These are phyloP conservation scores for Apamea anceps DNA, from an alignment of 2,888 invertebrate species.

Conservation along the genomic window DNA sequence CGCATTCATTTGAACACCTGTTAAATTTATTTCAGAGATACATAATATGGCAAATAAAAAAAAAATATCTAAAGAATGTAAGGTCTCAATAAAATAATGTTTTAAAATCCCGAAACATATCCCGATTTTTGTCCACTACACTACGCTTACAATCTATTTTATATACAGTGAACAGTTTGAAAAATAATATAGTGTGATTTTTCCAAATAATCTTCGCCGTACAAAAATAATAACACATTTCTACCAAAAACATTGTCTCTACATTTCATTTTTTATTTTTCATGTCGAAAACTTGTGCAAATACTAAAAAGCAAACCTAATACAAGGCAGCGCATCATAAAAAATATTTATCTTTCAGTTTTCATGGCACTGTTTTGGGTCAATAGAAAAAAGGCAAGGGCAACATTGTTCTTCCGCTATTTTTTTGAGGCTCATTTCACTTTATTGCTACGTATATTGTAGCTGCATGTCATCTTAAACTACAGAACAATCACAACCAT, in stretches of 20 bases:
- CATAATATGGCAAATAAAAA: not conserved
- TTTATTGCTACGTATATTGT: slow-evolving; percentile 21
- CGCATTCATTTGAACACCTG: not conserved
- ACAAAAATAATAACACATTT: not conserved
- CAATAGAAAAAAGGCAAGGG: slow-evolving; percentile 35
- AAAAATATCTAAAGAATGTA: not conserved
- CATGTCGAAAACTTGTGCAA: not conserved
- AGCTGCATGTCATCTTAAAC: slow-evolving; percentile 1
- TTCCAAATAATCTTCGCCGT: not conserved
- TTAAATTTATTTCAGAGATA: too few relatives aligned
- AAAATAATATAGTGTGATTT: not conserved
- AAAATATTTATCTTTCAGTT: slow-evolving; percentile 26
- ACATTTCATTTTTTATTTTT: not conserved
- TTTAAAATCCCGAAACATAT: not conserved
- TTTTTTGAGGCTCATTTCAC: slow-evolving; percentile 17
- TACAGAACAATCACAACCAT: not conserved
- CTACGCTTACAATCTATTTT: not conserved
- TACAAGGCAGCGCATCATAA: slow-evolving; percentile 24
- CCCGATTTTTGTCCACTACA: too few relatives aligned
- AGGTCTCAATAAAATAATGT: not conserved
- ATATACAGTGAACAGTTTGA: not conserved
- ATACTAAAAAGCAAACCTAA: slow-evolving; percentile 2
- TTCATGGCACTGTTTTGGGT: slow-evolving; percentile 21
- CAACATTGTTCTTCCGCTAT: slow-evolving; percentile 24
- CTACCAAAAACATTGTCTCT: not conserved